These are phyloP conservation scores for Scaptodrosophila latifasciaeformis DNA, from an alignment of 2,888 invertebrate genomes.

Conservation along the genomic window DNA sequence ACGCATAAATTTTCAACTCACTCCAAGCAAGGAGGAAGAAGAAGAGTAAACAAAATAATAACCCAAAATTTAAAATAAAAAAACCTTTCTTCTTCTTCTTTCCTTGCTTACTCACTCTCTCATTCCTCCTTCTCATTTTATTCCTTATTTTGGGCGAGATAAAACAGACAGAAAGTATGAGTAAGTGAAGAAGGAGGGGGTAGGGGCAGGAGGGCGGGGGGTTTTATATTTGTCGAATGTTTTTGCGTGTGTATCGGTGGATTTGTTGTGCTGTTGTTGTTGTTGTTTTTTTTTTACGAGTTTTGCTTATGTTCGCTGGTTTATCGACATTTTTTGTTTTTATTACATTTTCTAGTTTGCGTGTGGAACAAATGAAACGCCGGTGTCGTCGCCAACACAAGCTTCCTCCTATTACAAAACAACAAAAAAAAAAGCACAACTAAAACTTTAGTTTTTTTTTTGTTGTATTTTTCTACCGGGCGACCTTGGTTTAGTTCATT, in stretches of 20 bases:
- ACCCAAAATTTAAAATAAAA: not conserved
- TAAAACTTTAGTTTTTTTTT: slow-evolving; percentile 5
- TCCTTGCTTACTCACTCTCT: not conserved
- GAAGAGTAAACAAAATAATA: not conserved
- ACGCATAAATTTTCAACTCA: slow-evolving; percentile 1
- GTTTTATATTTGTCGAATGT: too few relatives aligned
- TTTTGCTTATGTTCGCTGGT: not conserved
- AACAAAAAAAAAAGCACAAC: slow-evolving; percentile 3
- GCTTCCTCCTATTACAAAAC: too few relatives aligned
- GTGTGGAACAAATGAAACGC: not conserved
- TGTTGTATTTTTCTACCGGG: slow-evolving; percentile 14
- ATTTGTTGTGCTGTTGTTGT: too few relatives aligned
- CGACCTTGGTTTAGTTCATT: slow-evolving; percentile 66
- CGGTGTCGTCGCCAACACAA: not conserved
- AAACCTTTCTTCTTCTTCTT: not conserved
- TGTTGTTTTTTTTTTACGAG: not conserved
- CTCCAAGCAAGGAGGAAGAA: not conserved
- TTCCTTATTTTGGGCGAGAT: too few relatives aligned
- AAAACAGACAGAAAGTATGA: too few relatives aligned
- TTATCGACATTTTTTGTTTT: not conserved
- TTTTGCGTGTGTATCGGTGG: too few relatives aligned
- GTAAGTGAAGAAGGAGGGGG: too few relatives aligned
- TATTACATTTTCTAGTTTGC: not conserved
- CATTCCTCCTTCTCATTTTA: too few relatives aligned
- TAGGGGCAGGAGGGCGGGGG: not conserved